Evolutionary conservation across 2,888 invertebrate genomes (phyloP).

Genomic region (Deroplatys truncata): DNA sequence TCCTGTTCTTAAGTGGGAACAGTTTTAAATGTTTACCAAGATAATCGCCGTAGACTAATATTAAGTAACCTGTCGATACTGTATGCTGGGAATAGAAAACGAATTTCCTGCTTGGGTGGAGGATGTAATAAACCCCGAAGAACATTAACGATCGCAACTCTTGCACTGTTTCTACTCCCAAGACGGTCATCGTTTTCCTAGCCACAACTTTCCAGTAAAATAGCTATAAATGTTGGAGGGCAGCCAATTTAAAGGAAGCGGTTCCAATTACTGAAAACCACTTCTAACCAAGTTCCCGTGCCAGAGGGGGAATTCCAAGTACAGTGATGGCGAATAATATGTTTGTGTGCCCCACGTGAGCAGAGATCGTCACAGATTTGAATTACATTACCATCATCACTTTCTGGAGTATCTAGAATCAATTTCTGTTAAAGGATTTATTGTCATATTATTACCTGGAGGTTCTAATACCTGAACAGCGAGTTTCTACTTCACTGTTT

Average conservation of each 20-base stretch:
- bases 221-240: neutral
- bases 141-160: neutral
- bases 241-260: neutral
- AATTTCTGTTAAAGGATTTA: neutral
- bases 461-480: too few relatives aligned
- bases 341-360: neutral
- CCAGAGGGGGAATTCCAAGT: neutral
- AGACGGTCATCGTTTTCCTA: neutral
- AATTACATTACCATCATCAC: neutral
- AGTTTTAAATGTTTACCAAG: too few relatives aligned
- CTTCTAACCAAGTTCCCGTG: neutral
- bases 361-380: neutral
- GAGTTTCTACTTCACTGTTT: too few relatives aligned
- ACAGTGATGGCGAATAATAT: neutral
- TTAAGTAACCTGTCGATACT: too few relatives aligned
- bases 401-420: neutral
- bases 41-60: too few relatives aligned
- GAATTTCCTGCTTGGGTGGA: too few relatives aligned
- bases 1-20: too few relatives aligned
- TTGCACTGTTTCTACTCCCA: neutral
- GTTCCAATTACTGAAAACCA: neutral
- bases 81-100: too few relatives aligned
- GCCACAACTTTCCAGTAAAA: neutral
- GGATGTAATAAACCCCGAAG: neutral
- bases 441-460: too few relatives aligned